A percentile compares a stretch with the other conserved stretches of the same genome.
Evolutionary conservation across 2,888 invertebrate species (phyloP).

Genomic region (Drosophila planitibia): DNA sequence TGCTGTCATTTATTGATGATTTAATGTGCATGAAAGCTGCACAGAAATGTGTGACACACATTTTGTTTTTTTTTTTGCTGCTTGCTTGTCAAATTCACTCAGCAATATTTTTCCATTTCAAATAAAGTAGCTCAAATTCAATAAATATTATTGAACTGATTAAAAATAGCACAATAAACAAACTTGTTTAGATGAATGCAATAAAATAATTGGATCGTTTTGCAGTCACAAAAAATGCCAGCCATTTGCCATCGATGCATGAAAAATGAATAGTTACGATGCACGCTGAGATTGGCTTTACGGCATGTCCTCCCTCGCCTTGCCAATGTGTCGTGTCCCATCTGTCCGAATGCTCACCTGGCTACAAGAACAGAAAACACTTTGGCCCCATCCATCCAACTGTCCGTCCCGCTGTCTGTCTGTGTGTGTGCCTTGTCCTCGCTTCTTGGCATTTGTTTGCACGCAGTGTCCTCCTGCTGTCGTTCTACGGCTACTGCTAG

Average conservation of each 20-base stretch:
- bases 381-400: constrained; percentile 12
- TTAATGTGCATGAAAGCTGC: constrained; percentile 32
- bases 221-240: constrained; percentile 34
- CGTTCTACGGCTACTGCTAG: constrained; percentile 18
- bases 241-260: constrained; percentile 55
- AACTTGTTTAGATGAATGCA: neutral
- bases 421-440: constrained; percentile 11
- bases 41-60: constrained; percentile 4
- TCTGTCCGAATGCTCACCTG: constrained; percentile 42
- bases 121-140: neutral
- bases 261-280: constrained; percentile 46
- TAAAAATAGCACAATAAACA: neutral
- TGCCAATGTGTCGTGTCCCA: constrained; percentile 10
- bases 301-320: constrained; percentile 7
- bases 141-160: constrained; percentile 1
- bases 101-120: neutral
- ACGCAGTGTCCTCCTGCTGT: constrained; percentile 24
- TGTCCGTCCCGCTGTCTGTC: neutral
- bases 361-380: constrained; percentile 37
- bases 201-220: constrained; percentile 15
- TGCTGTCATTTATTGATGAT: constrained; percentile 51
- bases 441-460: constrained; percentile 56
- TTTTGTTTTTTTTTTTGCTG: neutral
- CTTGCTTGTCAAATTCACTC: no score
- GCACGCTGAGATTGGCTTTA: constrained; percentile 11